These are phyloP conservation scores for Notolepis coatsorum DNA, from an alignment of 2,797 vertebrate species.

Conservation along the genomic window DNA sequence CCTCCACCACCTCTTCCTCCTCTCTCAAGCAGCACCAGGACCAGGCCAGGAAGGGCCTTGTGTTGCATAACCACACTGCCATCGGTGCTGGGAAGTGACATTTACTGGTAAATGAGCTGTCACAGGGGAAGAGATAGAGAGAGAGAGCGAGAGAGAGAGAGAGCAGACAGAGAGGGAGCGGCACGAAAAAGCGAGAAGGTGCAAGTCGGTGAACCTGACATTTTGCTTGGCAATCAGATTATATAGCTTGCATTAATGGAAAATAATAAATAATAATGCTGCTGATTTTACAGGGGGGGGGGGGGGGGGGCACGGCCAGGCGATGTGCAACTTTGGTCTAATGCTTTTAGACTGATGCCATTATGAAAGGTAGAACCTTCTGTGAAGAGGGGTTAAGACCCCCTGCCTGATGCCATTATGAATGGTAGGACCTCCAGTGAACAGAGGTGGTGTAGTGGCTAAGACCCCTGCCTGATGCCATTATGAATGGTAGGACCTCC, in stretches of 20 bases:
- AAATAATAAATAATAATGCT: too few species aligned
- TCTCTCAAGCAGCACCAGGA: conserved; percentile 5
- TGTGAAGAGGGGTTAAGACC: too few species aligned
- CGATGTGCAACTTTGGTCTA: background rate
- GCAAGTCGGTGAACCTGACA: background rate
- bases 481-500: too few species aligned
- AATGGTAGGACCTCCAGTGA: too few species aligned
- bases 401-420: too few species aligned
- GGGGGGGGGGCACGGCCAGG: background rate
- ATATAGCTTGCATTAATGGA: too few species aligned
- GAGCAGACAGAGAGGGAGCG: background rate
- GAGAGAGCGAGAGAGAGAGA: conserved; percentile 11
- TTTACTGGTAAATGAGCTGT: conserved; percentile 73
- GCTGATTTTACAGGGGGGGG: background rate
- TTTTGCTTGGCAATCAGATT: too few species aligned
- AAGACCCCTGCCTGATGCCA: too few species aligned
- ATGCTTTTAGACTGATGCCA: too few species aligned
- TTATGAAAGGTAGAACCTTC: too few species aligned
- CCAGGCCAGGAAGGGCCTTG: conserved; percentile 30
- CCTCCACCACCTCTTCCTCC: background rate
- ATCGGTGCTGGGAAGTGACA: conserved; percentile 70
- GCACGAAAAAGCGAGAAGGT: background rate
- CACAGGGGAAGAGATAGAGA: conserved; percentile 32
- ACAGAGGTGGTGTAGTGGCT: too few species aligned
- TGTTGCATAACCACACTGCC: conserved; percentile 58